Evolutionary conservation across 2,888 invertebrate genomes (phyloP), one percentile per base, ranked within the genome.

Genomic region (Aricia artaxerxes): DNA sequence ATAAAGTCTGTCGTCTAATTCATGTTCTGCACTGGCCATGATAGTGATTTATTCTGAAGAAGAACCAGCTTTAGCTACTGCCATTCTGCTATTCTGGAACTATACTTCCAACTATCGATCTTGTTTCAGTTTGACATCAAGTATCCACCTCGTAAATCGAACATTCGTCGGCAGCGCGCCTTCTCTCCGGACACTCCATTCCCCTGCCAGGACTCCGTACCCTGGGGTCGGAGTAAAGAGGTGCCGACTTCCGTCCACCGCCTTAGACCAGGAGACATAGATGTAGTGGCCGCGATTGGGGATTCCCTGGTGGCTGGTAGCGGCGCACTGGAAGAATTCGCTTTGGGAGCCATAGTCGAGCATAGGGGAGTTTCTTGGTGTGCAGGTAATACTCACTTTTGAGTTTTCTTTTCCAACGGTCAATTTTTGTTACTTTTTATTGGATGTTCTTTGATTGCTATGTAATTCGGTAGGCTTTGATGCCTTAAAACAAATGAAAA

Each of bases 291-390:
- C 0, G 97, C 97, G 0, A 95, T 97, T 82, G 97, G 97, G 0
- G 97, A 97, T 88, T 97, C 97, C 0, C 87, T 97, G 82, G 95
- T 97, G 1, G 97, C 97, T 1, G 97, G 96, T 60, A 97, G 96
- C 83, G 97, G 97, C 0, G 97, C 97, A 0, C 87, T 97, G 82
- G 97, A 97, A 82, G 96, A 97, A 87, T 97, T 94, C 85, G 97
- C 97, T 0, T 89, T 97, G 3, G 97, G 97, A 2, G 96, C 97
- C 0, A 95, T 97, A 84, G 96, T 97, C 81, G 97, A 97, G 87
- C 96, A 97, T 82, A 90, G 97, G 78, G 97, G 97, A 1, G 96
- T 97, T 1, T 97, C 97, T 13, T 97, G 97, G 97, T 96, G 96
- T 88, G 96, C 95, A 84, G 96, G 96, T 96, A 83, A 78, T 38